Evolutionary conservation across 2,797 vertebrate genomes (phyloP).

Genomic region (Xiphorhynchus erythropygius): DNA sequence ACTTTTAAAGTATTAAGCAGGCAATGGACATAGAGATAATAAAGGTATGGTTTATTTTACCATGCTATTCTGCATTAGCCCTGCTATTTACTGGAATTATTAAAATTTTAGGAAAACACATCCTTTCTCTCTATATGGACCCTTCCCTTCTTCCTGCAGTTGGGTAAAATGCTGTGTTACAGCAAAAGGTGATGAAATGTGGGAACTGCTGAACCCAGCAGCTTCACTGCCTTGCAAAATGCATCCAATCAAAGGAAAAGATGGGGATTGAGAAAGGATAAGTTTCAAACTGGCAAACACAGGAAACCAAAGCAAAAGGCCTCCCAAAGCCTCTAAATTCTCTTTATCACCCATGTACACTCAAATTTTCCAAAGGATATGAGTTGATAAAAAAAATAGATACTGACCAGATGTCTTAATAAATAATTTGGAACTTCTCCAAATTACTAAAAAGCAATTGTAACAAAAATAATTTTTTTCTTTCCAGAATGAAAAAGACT

Average conservation of each 20-base stretch:
- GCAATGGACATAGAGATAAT: neutral
- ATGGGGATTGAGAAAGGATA: neutral
- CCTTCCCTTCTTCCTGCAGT: neutral
- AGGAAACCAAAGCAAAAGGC: neutral
- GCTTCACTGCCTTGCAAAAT: neutral
- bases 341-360: neutral
- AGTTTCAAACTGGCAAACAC: neutral
- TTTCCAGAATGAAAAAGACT: neutral
- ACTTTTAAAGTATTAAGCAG: neutral
- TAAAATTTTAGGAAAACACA: neutral
- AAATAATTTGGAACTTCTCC: slow-evolving; percentile 23
- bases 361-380: neutral
- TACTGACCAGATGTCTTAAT: neutral
- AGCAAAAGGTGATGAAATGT: neutral
- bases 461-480: neutral
- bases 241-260: neutral
- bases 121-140: neutral
- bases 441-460: slow-evolving; percentile 3
- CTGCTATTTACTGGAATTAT: neutral
- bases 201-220: neutral
- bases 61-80: neutral
- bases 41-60: neutral
- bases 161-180: neutral
- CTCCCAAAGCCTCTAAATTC: neutral
- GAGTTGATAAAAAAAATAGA: neutral